These are phyloP conservation scores for Polypterus senegalus DNA, from an alignment of 2,113 vertebrate species.

Conservation along the genomic window DNA sequence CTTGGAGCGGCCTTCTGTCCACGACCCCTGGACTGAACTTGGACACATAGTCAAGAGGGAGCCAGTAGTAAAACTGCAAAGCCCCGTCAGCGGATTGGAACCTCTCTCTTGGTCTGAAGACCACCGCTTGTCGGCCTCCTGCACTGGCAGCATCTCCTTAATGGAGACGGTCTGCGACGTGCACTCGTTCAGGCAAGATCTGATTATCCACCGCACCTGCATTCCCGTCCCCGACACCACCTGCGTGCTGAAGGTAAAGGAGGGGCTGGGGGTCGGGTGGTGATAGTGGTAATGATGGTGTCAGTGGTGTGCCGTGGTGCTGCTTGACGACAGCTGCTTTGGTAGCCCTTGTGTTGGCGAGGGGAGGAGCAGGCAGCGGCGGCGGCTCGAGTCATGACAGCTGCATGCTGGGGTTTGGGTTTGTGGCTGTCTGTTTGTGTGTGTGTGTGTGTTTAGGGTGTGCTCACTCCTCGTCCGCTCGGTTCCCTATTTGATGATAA, in stretches of 20 bases:
- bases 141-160: slow-evolving; percentile 60
- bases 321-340: neutral
- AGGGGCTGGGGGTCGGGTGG: neutral
- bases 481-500: too few species aligned
- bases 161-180: slow-evolving; percentile 79
- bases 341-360: neutral
- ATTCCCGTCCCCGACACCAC: slow-evolving; percentile 53
- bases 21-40: neutral
- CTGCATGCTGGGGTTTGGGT: too few species aligned
- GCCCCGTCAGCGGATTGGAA: slow-evolving; percentile 70
- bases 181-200: slow-evolving; percentile 59
- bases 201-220: slow-evolving; percentile 73
- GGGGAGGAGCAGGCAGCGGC: neutral
- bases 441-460: too few species aligned
- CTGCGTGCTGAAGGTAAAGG: slow-evolving; percentile 58
- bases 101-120: slow-evolving; percentile 83
- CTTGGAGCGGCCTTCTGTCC: slow-evolving; percentile 19
- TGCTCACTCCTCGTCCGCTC: too few species aligned
- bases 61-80: slow-evolving; percentile 60
- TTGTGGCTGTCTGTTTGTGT: too few species aligned
- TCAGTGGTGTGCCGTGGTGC: too few species aligned
- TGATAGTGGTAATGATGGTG: too few species aligned
- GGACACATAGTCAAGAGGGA: slow-evolving; percentile 54
- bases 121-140: slow-evolving; percentile 75
- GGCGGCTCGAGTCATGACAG: neutral